A percentile compares a stretch with the other conserved stretches of the same genome.
These are phyloP conservation scores for Plagodis pulveraria DNA, from an alignment of 2,888 invertebrate species.

Conservation along the genomic window DNA sequence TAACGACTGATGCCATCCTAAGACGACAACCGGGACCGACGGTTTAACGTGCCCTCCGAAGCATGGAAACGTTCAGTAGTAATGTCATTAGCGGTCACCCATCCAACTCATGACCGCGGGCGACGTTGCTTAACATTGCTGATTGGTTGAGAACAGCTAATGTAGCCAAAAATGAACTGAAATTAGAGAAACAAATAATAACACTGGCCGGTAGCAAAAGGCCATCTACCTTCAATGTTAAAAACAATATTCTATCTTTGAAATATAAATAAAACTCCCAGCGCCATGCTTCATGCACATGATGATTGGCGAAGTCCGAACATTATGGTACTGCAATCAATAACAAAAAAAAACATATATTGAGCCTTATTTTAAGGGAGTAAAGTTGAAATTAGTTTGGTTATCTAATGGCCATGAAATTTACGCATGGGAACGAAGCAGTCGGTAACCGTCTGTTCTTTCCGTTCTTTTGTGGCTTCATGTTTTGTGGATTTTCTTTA, in stretches of 20 bases:
- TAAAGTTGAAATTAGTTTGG: slow-evolving; percentile 14
- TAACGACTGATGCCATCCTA: no score
- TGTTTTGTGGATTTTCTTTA: slow-evolving; percentile 28
- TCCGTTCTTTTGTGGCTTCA: slow-evolving; percentile 40
- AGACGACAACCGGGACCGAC: no score
- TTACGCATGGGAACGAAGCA: slow-evolving; percentile 29
- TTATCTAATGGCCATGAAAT: slow-evolving; percentile 11
- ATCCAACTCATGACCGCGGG: no score
- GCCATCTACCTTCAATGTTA: slow-evolving; percentile 4
- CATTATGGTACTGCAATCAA: slow-evolving; percentile 31
- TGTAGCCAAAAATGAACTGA: background rate
- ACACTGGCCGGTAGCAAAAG: background rate
- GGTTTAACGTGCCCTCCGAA: no score
- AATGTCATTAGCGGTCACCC: no score
- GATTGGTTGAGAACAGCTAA: no score
- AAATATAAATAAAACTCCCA: slow-evolving; percentile 27
- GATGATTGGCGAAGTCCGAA: slow-evolving; percentile 33
- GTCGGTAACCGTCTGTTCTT: slow-evolving; percentile 34
- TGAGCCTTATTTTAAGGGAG: background rate
- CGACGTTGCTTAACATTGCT: no score
- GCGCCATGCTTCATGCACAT: slow-evolving; percentile 33
- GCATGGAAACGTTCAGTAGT: no score
- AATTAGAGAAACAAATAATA: background rate
- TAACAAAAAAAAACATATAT: slow-evolving; percentile 8
- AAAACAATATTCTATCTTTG: slow-evolving; percentile 11